phyloP scores from a whole-genome alignment of 2,113 vertebrate genomes.

The Platichthys flesus region DNA sequence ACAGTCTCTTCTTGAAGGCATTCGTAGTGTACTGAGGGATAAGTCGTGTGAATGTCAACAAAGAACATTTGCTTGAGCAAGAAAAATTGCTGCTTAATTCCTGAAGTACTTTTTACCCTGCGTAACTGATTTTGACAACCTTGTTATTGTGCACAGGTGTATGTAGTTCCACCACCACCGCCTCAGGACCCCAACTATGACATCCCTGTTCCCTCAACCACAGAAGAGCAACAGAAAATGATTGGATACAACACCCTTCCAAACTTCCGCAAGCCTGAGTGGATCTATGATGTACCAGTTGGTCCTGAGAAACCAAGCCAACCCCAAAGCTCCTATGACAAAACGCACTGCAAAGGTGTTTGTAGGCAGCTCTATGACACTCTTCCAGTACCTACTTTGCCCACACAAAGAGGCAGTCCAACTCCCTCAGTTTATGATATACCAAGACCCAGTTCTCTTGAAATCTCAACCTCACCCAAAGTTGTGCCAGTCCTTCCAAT shows the following conservation, averaged over 20 bases:
- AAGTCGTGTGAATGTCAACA: background rate
- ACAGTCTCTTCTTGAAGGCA: too few relatives aligned
- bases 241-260: constrained; percentile 82
- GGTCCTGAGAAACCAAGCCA: constrained; percentile 71
- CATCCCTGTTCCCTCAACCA: constrained; percentile 62
- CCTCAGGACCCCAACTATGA: constrained; percentile 75
- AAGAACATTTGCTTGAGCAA: background rate
- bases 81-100: background rate
- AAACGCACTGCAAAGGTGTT: constrained; percentile 45
- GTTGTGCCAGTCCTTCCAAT: constrained; percentile 32
- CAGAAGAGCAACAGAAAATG: constrained; percentile 46
- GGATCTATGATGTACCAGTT: constrained; percentile 88
- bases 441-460: constrained; percentile 63
- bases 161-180: constrained; percentile 77
- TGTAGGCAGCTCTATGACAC: constrained; percentile 57
- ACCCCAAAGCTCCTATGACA: constrained; percentile 28
- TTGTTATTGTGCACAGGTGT: constrained; percentile 76
- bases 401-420: background rate
- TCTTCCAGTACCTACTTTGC: constrained; percentile 38
- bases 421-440: constrained; percentile 69
- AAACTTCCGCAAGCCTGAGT: constrained; percentile 83
- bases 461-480: constrained; percentile 27
- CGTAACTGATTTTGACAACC: background rate
- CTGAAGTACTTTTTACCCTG: background rate
- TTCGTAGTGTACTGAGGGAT: background rate